Conservation (phyloP, 1,140 invertebrate genomes). For the Aphis gossypii region DNA sequence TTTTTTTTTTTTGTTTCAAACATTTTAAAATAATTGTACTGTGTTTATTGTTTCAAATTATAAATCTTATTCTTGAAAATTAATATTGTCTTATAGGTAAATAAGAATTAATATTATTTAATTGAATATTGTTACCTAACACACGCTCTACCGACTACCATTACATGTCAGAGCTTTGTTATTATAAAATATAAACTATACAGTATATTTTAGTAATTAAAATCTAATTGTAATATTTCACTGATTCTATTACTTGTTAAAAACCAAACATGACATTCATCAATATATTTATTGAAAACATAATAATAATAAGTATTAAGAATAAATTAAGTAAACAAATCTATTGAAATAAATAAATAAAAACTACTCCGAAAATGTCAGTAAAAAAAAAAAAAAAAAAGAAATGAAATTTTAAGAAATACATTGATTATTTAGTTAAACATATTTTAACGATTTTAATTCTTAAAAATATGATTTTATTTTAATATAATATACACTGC, state of each 20-base stretch:
- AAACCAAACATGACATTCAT: background rate
- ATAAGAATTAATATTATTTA: background rate
- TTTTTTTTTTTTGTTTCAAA: slow-evolving; percentile 1
- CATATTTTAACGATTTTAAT: background rate
- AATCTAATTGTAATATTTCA: background rate
- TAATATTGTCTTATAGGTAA: background rate
- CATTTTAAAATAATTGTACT: background rate
- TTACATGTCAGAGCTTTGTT: background rate
- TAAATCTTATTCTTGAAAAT: background rate
- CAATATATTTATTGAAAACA: too few species aligned
- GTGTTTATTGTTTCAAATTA: background rate
- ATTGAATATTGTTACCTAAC: background rate
- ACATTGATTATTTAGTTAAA: background rate
- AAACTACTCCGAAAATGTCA: too few species aligned
- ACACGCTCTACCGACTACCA: background rate
- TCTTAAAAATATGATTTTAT: background rate
- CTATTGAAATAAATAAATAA: too few species aligned
- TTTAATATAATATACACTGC: background rate
- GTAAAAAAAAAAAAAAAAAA: too few species aligned
- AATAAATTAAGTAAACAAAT: too few species aligned
- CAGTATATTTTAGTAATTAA: background rate
- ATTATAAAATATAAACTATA: background rate
- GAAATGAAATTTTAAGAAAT: background rate
- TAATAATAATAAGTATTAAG: too few species aligned
- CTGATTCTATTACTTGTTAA: background rate